Conservation (phyloP, 2,113 vertebrate species). For the Corydoras maculifer region DNA sequence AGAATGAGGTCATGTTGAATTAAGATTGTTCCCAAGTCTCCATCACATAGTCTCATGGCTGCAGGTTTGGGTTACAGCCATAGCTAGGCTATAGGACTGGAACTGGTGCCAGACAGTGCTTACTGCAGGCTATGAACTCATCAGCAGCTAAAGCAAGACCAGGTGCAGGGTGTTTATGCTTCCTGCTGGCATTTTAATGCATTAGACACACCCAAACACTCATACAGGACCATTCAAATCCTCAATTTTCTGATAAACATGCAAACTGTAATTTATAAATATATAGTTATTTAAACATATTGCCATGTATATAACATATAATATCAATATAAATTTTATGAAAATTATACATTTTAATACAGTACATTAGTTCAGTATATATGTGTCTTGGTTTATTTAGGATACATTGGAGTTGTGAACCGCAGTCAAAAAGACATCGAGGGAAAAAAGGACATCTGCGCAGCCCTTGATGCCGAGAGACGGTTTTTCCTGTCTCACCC, state of each 20-base stretch:
- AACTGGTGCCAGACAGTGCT: conserved; percentile 27
- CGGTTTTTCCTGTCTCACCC: conserved; percentile 68
- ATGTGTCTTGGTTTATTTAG: conserved; percentile 45
- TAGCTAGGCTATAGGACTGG: conserved; percentile 9
- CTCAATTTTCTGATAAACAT: not conserved
- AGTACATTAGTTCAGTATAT: too few species aligned
- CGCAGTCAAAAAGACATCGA: conserved; percentile 69
- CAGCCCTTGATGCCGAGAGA: conserved; percentile 70
- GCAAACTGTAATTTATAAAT: too few species aligned
- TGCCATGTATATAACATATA: too few species aligned
- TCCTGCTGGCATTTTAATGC: conserved; percentile 53
- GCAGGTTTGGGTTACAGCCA: conserved; percentile 28
- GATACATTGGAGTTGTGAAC: conserved; percentile 68
- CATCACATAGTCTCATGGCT: conserved; percentile 15
- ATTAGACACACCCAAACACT: conserved; percentile 50
- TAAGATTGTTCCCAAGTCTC: conserved; percentile 15
- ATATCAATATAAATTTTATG: too few species aligned
- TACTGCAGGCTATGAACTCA: conserved; percentile 20
- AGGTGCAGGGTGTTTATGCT: conserved; percentile 60
- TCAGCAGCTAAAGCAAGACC: conserved; percentile 50
- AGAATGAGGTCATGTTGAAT: conserved; percentile 28
- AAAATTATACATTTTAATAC: too few species aligned
- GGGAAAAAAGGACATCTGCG: conserved; percentile 75
- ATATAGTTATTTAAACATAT: too few species aligned
- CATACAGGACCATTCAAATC: too few species aligned